Base-by-base conservation (phyloP, 2,797 vertebrate species). In the Paratrypauchen microcephalus region DNA sequence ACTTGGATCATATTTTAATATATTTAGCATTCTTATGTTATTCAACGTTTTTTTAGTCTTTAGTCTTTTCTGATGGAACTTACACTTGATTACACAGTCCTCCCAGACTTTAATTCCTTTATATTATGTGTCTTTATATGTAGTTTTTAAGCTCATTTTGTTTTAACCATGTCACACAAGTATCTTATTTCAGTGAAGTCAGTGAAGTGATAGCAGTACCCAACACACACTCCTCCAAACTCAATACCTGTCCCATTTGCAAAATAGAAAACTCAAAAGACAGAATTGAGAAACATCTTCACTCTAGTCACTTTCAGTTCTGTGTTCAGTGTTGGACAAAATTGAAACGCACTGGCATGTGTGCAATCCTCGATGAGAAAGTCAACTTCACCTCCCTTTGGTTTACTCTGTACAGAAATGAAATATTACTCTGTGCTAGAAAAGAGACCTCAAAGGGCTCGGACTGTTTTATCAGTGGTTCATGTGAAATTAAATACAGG, bases 241-340 rank as follows among this genome's bases (percentile, higher is more conserved):
- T 85, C 84, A 76, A 86, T 86, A 86, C 80, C 75, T 47, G 76
- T 82, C 82, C 71, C 71, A 84, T 88, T 84, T 82, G 66, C 67
- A 80, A 79, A 89, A 88, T 81, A 79, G 78, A 83, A 88, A 83
- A 86, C 82, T 71, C 65, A 77, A 85, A 83, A 74, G 68, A 73
- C 65, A 77, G 72, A 87, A 86, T 77, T 70, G 66, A 82, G 70
- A 77, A 74, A 74, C 32, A 13, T 64, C 58, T 68, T 78, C 65
- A 68, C 62, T 56, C 21, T 73, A 36, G 32, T 36, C 32, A 36
- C 32, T 36, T 36, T 36, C 9, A 36, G 32, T 36, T 36, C 68
- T 82, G 68, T 82, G 68, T 81, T 69, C 78, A 84, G 86, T 54
- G 28, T 77, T 65, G 63, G 77, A 78, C 75, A 78, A 80, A 72